Conservation (phyloP, 2,888 invertebrate genomes). For the Spodoptera picta region DNA sequence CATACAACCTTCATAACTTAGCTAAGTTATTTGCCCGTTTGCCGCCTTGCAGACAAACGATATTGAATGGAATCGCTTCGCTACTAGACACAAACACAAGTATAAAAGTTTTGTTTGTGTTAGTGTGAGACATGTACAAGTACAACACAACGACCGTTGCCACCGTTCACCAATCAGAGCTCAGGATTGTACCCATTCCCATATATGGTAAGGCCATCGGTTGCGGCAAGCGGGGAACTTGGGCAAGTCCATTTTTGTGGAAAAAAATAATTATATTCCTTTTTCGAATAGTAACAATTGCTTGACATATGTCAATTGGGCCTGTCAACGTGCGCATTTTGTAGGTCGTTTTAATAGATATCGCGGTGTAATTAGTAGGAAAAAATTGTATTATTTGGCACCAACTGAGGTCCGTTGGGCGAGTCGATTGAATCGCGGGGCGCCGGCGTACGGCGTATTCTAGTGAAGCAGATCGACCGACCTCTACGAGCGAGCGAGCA, state of each 20-base stretch:
- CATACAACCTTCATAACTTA: conserved; percentile 53
- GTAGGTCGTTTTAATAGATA: conserved; percentile 67
- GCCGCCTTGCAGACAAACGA: conserved; percentile 48
- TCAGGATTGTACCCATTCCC: conserved; percentile 92
- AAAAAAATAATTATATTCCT: conserved; percentile 71
- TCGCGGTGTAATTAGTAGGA: conserved; percentile 62
- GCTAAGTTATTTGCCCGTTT: conserved; percentile 56
- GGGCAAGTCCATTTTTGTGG: conserved; percentile 80
- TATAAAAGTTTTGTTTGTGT: conserved; percentile 59
- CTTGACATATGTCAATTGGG: conserved; percentile 67
- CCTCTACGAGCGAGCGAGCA: conserved; percentile 73
- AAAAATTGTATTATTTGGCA: conserved; percentile 71
- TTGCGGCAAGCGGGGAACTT: conserved; percentile 83
- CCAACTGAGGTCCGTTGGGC: conserved; percentile 77
- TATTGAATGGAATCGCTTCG: conserved; percentile 76
- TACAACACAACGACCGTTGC: conserved; percentile 85
- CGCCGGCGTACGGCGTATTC: conserved; percentile 76
- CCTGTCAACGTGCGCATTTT: conserved; percentile 65
- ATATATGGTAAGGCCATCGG: conserved; percentile 94
- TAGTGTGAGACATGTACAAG: conserved; percentile 70
- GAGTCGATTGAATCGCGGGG: conserved; percentile 77
- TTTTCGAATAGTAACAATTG: conserved; percentile 73
- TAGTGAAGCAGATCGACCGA: conserved; percentile 82
- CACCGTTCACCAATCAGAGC: conserved; percentile 90
- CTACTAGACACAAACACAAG: conserved; percentile 69